phyloP scores from a whole-genome alignment of 2,797 vertebrate species.

The Crypturellus tataupa region DNA sequence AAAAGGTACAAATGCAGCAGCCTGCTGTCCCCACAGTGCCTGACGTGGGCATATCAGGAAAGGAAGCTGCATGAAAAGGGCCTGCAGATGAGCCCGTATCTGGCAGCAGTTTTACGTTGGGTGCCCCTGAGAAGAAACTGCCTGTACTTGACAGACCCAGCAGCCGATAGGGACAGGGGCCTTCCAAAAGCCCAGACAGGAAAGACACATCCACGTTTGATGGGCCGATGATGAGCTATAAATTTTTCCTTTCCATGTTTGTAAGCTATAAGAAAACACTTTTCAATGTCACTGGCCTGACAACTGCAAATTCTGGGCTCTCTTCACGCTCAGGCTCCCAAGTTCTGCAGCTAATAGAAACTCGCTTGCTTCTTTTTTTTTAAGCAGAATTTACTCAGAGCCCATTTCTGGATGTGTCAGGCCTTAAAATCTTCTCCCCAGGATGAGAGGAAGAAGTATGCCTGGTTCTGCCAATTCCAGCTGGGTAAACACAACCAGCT shows the following conservation, averaged over 20 bases:
- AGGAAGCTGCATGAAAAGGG: constrained; percentile 25
- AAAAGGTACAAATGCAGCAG: not conserved
- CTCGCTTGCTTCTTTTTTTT: not conserved
- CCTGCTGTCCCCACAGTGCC: constrained; percentile 11
- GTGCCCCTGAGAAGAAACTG: constrained; percentile 66
- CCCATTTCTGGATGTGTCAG: not conserved
- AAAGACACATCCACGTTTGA: constrained; percentile 42
- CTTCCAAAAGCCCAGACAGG: constrained; percentile 48
- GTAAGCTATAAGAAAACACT: not conserved
- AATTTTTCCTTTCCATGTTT: not conserved
- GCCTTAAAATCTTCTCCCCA: not conserved
- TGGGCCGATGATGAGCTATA: not conserved
- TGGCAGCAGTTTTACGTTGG: constrained; percentile 53
- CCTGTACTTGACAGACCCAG: not conserved
- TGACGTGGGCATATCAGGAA: not conserved
- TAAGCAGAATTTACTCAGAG: not conserved
- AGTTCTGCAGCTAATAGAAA: not conserved
- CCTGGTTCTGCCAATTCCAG: not conserved
- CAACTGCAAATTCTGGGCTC: not conserved
- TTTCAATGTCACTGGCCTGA: not conserved
- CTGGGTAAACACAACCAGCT: not conserved
- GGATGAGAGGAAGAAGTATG: rapidly evolving
- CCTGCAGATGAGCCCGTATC: constrained; percentile 20
- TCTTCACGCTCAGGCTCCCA: not conserved
- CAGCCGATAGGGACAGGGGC: constrained; percentile 28